Evolutionary conservation across 1,140 invertebrate genomes (phyloP).

Genomic region (Aethina tumida): DNA sequence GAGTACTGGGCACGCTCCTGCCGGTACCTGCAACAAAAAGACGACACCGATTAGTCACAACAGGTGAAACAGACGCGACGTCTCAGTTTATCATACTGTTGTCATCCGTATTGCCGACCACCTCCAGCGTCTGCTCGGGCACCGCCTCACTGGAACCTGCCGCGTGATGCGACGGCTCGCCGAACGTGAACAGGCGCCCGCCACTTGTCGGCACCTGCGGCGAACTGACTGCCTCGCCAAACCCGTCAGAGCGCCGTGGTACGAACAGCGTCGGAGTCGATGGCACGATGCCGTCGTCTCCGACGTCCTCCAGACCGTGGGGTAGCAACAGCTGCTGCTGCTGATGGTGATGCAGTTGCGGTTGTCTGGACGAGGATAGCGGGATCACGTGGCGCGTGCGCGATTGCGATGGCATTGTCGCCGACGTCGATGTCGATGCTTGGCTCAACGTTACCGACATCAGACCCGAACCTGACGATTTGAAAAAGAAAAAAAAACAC

Average conservation of each 20-base stretch:
- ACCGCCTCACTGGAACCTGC: constrained; percentile 24
- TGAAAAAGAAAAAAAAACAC: too few relatives aligned
- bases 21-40: constrained; percentile 41
- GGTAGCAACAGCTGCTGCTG: constrained; percentile 34
- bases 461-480: too few relatives aligned
- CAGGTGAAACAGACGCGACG: constrained; percentile 4
- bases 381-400: constrained; percentile 28
- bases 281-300: constrained; percentile 80
- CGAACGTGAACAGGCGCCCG: constrained; percentile 64
- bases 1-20: constrained; percentile 60
- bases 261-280: constrained; percentile 81
- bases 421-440: constrained; percentile 38
- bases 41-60: constrained; percentile 20
- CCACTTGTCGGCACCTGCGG: constrained; percentile 58
- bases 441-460: constrained; percentile 35
- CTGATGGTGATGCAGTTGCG: too few relatives aligned
- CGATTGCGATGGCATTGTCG: constrained; percentile 28
- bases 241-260: constrained; percentile 74
- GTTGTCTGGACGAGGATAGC: constrained; percentile 20
- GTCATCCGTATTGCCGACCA: constrained; percentile 26
- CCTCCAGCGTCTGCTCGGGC: constrained; percentile 32
- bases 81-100: constrained; percentile 22
- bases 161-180: constrained; percentile 37
- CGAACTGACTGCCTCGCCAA: constrained; percentile 86
- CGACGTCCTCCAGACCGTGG: constrained; percentile 54